A percentile compares a stretch with the other conserved stretches of the same genome.
These are phyloP conservation scores for Nymphalis urticae DNA, from an alignment of 2,888 invertebrate species.

Conservation along the genomic window DNA sequence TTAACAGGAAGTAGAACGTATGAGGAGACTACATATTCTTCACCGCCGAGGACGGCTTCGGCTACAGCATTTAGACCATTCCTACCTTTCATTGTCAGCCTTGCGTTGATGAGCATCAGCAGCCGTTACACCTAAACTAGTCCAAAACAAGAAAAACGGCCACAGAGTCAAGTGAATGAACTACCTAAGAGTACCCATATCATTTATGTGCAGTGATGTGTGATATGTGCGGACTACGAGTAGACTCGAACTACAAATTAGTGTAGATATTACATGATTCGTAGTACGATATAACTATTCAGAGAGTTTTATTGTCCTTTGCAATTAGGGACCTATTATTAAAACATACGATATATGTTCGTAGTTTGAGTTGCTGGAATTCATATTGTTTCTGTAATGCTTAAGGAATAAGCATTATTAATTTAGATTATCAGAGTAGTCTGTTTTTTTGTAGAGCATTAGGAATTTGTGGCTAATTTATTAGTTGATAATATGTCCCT, in stretches of 20 bases:
- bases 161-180: conserved; percentile 41
- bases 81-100: conserved; percentile 43
- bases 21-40: conserved; percentile 55
- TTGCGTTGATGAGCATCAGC: conserved; percentile 40
- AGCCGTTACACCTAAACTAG: conserved; percentile 36
- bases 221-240: conserved; percentile 26
- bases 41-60: conserved; percentile 48
- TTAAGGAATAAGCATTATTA: not conserved
- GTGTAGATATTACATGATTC: conserved; percentile 19
- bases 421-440: not conserved
- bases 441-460: not conserved
- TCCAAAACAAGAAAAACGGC: conserved; percentile 31
- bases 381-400: not conserved
- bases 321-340: conserved; percentile 8
- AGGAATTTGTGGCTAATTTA: not conserved
- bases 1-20: conserved; percentile 44
- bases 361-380: not conserved
- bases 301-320: not conserved
- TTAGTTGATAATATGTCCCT: conserved; percentile 7
- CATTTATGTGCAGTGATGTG: conserved; percentile 50
- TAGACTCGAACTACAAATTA: conserved; percentile 23
- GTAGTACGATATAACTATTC: not conserved
- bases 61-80: conserved; percentile 46
- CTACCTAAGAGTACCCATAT: conserved; percentile 58
- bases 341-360: not conserved